Base-by-base conservation (phyloP, 2,113 vertebrate genomes). In the Forbesichthys agassizii region DNA sequence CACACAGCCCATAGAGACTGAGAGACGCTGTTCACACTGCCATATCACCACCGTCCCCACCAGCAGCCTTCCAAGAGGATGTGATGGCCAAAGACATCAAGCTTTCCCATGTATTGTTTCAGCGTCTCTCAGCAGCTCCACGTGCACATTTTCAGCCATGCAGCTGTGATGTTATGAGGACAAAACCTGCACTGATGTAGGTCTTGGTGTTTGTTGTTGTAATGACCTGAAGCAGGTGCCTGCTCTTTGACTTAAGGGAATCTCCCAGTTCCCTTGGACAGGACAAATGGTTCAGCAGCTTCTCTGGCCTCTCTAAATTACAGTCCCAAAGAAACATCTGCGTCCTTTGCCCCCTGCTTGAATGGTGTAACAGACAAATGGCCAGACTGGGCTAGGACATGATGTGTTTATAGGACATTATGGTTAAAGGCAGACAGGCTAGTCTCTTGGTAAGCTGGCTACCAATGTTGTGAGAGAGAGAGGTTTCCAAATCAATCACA, bases 161-260 rank as follows among this genome's bases (percentile, higher is more conserved):
- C 64, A 69, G 63, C 53, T 75, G 47, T 66, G 52, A n/a, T 66
- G 49, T 59, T 14, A 48, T 63, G 14, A 64, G 48, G 16, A 11
- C 16, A 36, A 63, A 47, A 56, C 51, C 53, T 36, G 4, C 20
- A 3, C 4, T 11, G 48, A 48, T 75, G 56, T 9, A 27, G n/a
- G 60, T 48, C 61, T 73, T 33, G 9, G 3, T 53, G 20, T 69
- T 61, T 33, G 56, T 64, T 58, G 12, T 9, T 73, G 80, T 77
- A 67, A 58, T 52, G 66, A 48, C 47, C 53, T 18, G 11, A 36
- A 8, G 27, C 52, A 10, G 33, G 27, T 80, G 74, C 65, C 78
- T 87, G 84, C 56, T 79, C 53, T 67, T 61, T 83, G 73, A 88
- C 79, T 89, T 88, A 88, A 54, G 83, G 76, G 86, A 89, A 64